Base-by-base conservation (phyloP, 2,797 vertebrate genomes). In the Hyperoplus immaculatus region DNA sequence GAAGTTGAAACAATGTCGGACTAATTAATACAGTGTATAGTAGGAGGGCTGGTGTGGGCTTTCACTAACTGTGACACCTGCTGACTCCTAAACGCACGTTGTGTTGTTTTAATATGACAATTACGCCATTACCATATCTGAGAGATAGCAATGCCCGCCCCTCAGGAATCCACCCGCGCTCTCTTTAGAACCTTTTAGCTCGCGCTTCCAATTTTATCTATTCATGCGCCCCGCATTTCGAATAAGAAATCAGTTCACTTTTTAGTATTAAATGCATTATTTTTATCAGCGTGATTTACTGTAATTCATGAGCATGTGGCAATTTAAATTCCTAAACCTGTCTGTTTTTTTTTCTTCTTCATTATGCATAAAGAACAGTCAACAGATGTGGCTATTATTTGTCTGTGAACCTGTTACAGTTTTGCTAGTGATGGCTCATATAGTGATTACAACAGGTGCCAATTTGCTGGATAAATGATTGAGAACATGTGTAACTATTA, bases 51-150 rank as follows among this genome's bases (percentile, higher is more conserved):
- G 88, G 90, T 91, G 92, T 90, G 88, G 92, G 92, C 92, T 91
- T 90, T 91, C 93, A 92, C 91, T 91, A 86, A 92, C 90, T 86
- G 87, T 93, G 94, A 94, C 94, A 94, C 94, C 93, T 94, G 94
- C 94, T 95, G 94, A 93, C 94, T 95, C 92, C 91, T 94, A 93
- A 94, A 95, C 82, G 89, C 91, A 92, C 90, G 77, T 89, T 92
- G 90, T 94, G 92, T 94, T 94, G 93, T 95, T 95, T 94, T 94
- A 94, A 95, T 95, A 94, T 92, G 92, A 94, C 95, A 94, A 95
- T 95, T 94, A 94, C 83, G 38, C 78, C 91, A 95, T 95, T 94
- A 94, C 87, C 94, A 95, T 94, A 95, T 95, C 94, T 93, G 92
- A 95, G 92, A 92, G 92, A 93, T 92, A 83, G 87, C 86, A 82